These are phyloP conservation scores for Podarcis muralis DNA, from an alignment of 2,113 vertebrate species.

Conservation along the genomic window DNA sequence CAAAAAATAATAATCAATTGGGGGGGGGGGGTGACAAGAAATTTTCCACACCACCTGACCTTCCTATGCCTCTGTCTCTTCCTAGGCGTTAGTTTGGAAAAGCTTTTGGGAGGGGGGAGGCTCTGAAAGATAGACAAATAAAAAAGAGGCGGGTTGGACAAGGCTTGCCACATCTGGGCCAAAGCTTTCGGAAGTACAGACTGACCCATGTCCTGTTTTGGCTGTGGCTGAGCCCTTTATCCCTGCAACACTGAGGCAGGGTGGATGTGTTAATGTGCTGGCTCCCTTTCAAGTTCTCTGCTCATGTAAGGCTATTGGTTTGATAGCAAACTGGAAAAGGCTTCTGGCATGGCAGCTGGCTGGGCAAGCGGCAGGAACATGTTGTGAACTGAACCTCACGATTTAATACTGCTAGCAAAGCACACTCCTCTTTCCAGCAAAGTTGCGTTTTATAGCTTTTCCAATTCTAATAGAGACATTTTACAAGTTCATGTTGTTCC, in stretches of 20 bases:
- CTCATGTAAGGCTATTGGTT: background rate
- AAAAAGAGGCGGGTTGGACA: background rate
- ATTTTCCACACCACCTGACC: too few relatives aligned
- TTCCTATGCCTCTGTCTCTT: background rate
- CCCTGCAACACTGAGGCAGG: background rate
- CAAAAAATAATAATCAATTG: too few relatives aligned
- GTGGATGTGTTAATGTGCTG: background rate
- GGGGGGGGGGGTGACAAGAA: too few relatives aligned
- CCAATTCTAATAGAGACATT: slow-evolving; percentile 29
- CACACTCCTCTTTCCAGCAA: background rate
- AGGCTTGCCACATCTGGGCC: background rate
- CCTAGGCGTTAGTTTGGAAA: background rate
- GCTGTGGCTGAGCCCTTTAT: background rate
- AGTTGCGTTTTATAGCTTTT: slow-evolving; percentile 14
- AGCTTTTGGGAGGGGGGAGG: background rate
- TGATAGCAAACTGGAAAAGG: slow-evolving; percentile 36
- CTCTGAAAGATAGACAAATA: background rate
- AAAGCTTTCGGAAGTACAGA: background rate
- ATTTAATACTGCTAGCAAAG: slow-evolving; percentile 28
- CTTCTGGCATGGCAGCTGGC: slow-evolving; percentile 30
- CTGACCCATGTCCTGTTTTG: background rate
- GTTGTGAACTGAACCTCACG: slow-evolving; percentile 39
- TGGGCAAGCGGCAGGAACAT: slow-evolving; percentile 11
- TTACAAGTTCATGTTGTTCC: slow-evolving; percentile 4
- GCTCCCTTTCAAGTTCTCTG: background rate